Evolutionary conservation across 2,113 vertebrate species (phyloP).

Genomic region (Salvelinus alpinus): DNA sequence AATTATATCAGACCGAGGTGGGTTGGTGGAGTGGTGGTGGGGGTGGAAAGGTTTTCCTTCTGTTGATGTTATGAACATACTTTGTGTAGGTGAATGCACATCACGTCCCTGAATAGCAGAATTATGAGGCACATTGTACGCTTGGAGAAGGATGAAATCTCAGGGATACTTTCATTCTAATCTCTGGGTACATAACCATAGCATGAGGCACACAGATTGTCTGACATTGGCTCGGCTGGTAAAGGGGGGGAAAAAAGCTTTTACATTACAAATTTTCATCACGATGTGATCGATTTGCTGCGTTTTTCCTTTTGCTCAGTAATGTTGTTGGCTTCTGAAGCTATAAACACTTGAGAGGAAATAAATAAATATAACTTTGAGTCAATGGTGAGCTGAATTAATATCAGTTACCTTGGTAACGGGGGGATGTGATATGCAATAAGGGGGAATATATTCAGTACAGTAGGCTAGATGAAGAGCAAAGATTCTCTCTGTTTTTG

Average conservation of each 20-base stretch:
- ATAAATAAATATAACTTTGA: conserved; percentile 53
- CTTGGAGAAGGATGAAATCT: not conserved
- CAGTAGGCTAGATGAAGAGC: not conserved
- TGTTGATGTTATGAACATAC: not conserved
- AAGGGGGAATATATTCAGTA: conserved; percentile 9
- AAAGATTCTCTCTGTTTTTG: conserved; percentile 18
- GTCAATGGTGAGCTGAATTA: conserved; percentile 48
- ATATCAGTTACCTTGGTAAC: conserved; percentile 56
- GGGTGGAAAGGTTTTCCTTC: not conserved
- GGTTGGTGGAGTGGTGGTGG: not conserved
- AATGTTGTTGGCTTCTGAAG: conserved; percentile 30
- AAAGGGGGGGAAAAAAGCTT: not conserved
- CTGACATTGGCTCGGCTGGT: not conserved
- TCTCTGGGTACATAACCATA: not conserved
- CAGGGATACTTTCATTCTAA: not conserved
- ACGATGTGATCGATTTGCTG: conserved; percentile 22
- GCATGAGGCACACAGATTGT: not conserved
- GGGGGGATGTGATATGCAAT: not conserved
- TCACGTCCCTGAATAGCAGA: not conserved
- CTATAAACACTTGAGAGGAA: conserved; percentile 23
- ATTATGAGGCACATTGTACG: not conserved
- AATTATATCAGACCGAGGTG: conserved; percentile 26
- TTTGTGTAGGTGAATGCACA: not conserved
- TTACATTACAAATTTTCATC: conserved; percentile 25
- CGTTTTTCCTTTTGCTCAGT: conserved; percentile 12